phyloP scores from a whole-genome alignment of 2,113 vertebrate genomes.

The Cyrtonyx montezumae region DNA sequence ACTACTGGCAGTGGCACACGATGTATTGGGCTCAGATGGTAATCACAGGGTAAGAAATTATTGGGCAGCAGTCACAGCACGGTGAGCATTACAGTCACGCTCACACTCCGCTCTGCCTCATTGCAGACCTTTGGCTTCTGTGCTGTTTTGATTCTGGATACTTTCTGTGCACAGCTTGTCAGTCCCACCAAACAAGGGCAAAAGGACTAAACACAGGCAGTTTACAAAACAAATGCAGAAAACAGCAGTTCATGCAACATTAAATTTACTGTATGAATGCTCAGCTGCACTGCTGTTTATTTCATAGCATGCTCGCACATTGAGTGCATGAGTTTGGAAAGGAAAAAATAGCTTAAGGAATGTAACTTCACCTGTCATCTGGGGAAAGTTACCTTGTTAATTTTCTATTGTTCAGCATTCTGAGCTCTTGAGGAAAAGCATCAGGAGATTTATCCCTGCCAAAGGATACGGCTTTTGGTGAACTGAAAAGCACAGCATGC shows the following conservation, averaged over 20 bases:
- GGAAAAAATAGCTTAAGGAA: not conserved
- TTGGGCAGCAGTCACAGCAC: not conserved
- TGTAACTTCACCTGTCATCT: conserved; percentile 28
- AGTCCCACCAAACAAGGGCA: not conserved
- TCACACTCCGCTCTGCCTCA: not conserved
- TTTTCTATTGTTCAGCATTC: not conserved
- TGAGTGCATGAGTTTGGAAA: not conserved
- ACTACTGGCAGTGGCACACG: fast-evolving
- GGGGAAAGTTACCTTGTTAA: conserved; percentile 5
- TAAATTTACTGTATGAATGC: not conserved
- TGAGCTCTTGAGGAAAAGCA: not conserved
- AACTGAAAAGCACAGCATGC: not conserved
- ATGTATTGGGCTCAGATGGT: not conserved
- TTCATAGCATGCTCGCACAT: not conserved
- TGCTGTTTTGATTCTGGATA: not conserved
- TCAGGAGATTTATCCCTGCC: not conserved
- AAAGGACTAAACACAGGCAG: not conserved
- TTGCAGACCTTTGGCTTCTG: not conserved
- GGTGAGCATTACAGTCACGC: not conserved
- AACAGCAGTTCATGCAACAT: not conserved
- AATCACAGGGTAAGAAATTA: not conserved
- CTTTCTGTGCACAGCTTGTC: not conserved
- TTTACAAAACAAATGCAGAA: conserved; percentile 19
- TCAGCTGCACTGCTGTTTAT: not conserved
- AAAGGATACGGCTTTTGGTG: conserved; percentile 7